These are phyloP conservation scores for Thymelicus acteon DNA, from an alignment of 2,888 invertebrate species.

Conservation along the genomic window DNA sequence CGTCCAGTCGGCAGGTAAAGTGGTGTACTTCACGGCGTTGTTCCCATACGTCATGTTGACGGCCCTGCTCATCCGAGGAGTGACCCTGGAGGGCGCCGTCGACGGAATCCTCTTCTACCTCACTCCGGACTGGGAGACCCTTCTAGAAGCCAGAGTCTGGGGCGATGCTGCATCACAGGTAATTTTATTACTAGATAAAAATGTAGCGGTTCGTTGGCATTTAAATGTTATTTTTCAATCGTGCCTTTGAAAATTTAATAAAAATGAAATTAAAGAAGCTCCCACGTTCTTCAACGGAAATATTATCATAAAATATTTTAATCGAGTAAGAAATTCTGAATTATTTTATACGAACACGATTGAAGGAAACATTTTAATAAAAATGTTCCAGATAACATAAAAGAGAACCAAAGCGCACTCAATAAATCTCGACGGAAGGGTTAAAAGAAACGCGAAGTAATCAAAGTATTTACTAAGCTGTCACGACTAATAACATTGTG, in stretches of 20 bases:
- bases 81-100: slow-evolving; percentile 87
- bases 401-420: not conserved
- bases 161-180: slow-evolving; percentile 91
- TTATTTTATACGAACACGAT: not conserved
- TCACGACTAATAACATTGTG: slow-evolving; percentile 17
- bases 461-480: slow-evolving; percentile 11
- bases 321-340: not conserved
- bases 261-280: not conserved
- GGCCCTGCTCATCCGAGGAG: slow-evolving; percentile 86
- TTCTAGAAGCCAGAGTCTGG: slow-evolving; percentile 89
- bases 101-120: slow-evolving; percentile 91
- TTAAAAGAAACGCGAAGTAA: slow-evolving; percentile 10
- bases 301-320: not conserved
- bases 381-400: not conserved
- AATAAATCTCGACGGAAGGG: not conserved
- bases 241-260: not conserved
- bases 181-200: not conserved
- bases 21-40: slow-evolving; percentile 89
- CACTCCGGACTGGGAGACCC: slow-evolving; percentile 88
- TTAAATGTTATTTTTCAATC: no score
- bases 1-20: slow-evolving; percentile 95
- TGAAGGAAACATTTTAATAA: slow-evolving; percentile 1
- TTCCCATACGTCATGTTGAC: slow-evolving; percentile 90
- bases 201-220: no score
- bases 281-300: not conserved